phyloP scores from a whole-genome alignment of 1,140 invertebrate species.

The Rhopalosiphum padi region DNA sequence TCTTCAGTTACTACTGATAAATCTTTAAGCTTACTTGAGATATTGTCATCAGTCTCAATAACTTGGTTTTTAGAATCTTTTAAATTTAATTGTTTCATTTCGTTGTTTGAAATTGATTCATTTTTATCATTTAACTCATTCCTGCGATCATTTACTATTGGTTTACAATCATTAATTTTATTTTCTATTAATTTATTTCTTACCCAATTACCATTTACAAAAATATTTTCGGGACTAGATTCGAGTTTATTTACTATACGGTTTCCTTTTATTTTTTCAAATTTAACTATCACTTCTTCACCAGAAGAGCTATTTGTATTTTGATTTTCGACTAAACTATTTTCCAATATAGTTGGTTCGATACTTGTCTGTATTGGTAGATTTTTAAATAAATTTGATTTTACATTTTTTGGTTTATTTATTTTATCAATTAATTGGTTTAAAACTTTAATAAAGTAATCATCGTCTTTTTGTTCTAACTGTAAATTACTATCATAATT shows the following conservation, averaged over 20 bases:
- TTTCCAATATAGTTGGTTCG: not conserved
- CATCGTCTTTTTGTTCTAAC: not conserved
- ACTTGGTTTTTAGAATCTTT: not conserved
- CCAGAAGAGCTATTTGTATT: not conserved
- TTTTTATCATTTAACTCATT: not conserved
- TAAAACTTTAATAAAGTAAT: slow-evolving; percentile 30
- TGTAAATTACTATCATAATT: not conserved
- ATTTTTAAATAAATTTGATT: not conserved
- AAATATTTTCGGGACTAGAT: slow-evolving; percentile 24
- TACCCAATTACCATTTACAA: slow-evolving; percentile 17
- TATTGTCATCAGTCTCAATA: not conserved
- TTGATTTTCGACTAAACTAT: not conserved
- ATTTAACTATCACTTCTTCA: not conserved
- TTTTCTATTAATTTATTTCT: not conserved
- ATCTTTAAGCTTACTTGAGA: not conserved
- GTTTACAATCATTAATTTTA: not conserved
- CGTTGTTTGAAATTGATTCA: not conserved
- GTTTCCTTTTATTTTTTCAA: slow-evolving; percentile 29
- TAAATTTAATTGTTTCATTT: not conserved
- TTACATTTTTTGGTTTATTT: not conserved
- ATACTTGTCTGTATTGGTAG: not conserved
- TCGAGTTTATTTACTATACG: slow-evolving; percentile 15
- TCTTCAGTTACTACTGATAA: not conserved
- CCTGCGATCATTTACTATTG: not conserved
- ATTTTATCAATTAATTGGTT: slow-evolving; percentile 21